These are phyloP conservation scores for Maconellicoccus hirsutus DNA, from an alignment of 1,140 invertebrate genomes.

Conservation along the genomic window DNA sequence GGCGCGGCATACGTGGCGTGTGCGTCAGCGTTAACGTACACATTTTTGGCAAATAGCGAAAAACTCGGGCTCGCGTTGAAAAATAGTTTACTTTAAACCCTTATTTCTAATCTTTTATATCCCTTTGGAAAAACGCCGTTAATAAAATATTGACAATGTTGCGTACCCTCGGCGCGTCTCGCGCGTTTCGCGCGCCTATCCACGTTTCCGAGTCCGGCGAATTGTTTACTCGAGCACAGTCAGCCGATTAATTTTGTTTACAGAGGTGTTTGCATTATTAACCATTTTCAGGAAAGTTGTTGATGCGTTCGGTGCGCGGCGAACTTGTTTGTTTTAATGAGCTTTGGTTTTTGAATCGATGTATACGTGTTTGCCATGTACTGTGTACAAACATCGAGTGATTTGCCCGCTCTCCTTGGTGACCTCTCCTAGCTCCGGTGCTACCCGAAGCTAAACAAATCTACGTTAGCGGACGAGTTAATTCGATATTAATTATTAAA, in stretches of 20 bases:
- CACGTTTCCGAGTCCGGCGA: background rate
- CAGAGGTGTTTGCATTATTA: slow-evolving; percentile 22
- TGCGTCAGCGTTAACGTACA: background rate
- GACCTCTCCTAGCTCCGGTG: too few relatives aligned
- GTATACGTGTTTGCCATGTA: background rate
- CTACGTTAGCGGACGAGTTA: background rate
- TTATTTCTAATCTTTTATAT: slow-evolving; percentile 10
- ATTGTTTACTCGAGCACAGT: slow-evolving; percentile 17
- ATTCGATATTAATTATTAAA: slow-evolving; percentile 20
- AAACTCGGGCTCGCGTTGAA: background rate
- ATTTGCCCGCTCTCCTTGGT: too few relatives aligned
- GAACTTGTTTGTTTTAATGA: slow-evolving; percentile 22
- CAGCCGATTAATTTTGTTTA: slow-evolving; percentile 21
- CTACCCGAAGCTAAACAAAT: slow-evolving; percentile 13
- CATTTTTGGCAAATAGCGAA: background rate
- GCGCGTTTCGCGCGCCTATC: background rate
- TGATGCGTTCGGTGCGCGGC: slow-evolving; percentile 8
- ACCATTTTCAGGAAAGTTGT: slow-evolving; percentile 19
- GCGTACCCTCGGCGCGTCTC: background rate
- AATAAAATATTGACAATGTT: slow-evolving; percentile 21
- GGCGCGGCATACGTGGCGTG: too few relatives aligned
- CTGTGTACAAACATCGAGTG: background rate
- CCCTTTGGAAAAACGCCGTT: background rate
- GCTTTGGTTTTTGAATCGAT: slow-evolving; percentile 17
- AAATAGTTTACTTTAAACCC: slow-evolving; percentile 9